phyloP scores from a whole-genome alignment of 2,888 invertebrate species.

The Amaurobius ferox region DNA sequence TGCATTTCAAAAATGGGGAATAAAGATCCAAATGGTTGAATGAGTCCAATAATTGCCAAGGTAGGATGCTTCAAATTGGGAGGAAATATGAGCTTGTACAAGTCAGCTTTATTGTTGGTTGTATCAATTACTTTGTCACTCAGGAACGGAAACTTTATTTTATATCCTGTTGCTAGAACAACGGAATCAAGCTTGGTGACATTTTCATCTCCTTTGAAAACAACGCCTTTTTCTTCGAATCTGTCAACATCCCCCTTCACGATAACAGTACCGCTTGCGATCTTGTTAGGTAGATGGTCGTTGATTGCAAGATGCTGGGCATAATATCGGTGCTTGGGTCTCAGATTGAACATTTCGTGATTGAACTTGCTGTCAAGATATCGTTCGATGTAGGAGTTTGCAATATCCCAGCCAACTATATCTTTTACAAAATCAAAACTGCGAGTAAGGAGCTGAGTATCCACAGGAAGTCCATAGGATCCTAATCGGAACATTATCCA shows the following conservation, averaged over 20 bases:
- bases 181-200: constrained; percentile 60
- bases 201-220: constrained; percentile 44
- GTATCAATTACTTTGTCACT: constrained; percentile 54
- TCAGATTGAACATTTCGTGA: constrained; percentile 77
- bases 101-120: constrained; percentile 42
- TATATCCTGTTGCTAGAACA: constrained; percentile 73
- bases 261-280: constrained; percentile 77
- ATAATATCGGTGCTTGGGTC: constrained; percentile 76
- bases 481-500: constrained; percentile 79
- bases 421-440: constrained; percentile 23
- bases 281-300: constrained; percentile 78
- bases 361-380: constrained; percentile 76
- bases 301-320: constrained; percentile 76
- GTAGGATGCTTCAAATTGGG: constrained; percentile 86
- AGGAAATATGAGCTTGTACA: constrained; percentile 65
- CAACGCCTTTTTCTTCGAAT: constrained; percentile 69
- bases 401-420: constrained; percentile 42
- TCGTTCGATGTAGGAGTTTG: constrained; percentile 36
- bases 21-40: constrained; percentile 86
- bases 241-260: constrained; percentile 76
- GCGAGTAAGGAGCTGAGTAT: constrained; percentile 71
- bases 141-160: constrained; percentile 67
- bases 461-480: constrained; percentile 78
- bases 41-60: constrained; percentile 89
- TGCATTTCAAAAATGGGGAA: constrained; percentile 92